Percentiles rank a stretch among this genome's conserved stretches.
Conservation (phyloP, 2,113 vertebrate genomes). For the Rhabdomys dilectus region DNA sequence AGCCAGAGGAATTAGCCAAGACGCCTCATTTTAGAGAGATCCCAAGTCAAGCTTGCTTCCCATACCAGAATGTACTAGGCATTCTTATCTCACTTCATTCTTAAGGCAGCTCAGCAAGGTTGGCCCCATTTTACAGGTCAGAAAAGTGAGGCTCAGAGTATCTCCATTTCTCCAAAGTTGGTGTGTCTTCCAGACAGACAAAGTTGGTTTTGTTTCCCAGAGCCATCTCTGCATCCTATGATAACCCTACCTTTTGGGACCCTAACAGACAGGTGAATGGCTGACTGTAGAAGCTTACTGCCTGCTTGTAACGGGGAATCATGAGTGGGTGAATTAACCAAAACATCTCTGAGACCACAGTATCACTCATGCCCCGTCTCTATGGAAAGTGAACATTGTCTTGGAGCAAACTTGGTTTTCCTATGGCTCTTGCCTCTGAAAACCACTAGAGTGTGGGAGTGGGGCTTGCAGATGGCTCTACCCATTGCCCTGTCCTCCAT, state of each 20-base stretch:
- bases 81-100: not conserved
- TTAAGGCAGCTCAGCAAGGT: not conserved
- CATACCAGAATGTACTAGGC: not conserved
- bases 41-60: not conserved
- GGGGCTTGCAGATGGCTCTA: not conserved
- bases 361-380: not conserved
- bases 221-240: not conserved
- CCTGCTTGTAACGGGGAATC: not conserved
- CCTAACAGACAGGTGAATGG: not conserved
- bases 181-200: no score
- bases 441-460: not conserved
- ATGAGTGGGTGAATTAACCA: not conserved
- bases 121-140: constrained; percentile 11
- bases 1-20: not conserved
- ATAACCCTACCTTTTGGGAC: not conserved
- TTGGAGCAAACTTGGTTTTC: not conserved
- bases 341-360: not conserved
- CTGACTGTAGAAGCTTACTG: not conserved
- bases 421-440: not conserved
- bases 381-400: not conserved
- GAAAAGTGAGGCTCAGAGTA: not conserved
- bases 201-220: not conserved
- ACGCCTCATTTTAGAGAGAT: not conserved
- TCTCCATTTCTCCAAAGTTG: not conserved
- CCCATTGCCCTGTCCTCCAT: not conserved